These are phyloP conservation scores for Nannobrachium achirus DNA, from an alignment of 2,113 vertebrate species.

Conservation along the genomic window DNA sequence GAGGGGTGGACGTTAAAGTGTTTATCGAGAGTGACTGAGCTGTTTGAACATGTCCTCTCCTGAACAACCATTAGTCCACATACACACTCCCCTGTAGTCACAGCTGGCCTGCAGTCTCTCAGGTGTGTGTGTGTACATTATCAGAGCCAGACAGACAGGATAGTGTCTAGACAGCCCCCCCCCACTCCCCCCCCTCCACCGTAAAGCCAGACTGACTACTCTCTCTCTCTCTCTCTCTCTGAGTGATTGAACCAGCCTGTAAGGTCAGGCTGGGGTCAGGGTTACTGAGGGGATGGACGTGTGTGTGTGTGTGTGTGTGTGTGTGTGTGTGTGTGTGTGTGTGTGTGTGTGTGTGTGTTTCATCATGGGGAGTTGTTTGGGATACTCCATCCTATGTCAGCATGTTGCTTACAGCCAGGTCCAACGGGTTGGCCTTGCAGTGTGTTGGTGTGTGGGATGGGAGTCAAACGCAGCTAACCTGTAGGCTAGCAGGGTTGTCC, in stretches of 20 bases:
- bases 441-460: no score
- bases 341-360: background rate
- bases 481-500: no score
- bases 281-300: conserved; percentile 23
- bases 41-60: conserved; percentile 35
- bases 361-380: no score
- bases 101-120: conserved; percentile 30
- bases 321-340: background rate
- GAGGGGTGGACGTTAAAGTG: conserved; percentile 36
- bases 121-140: conserved; percentile 56
- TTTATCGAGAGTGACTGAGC: conserved; percentile 24
- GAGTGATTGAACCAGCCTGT: conserved; percentile 60
- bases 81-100: conserved; percentile 1
- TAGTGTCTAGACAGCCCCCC: conserved; percentile 61
- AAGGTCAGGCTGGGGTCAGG: conserved; percentile 61
- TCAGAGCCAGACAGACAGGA: conserved; percentile 69
- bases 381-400: no score
- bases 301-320: conserved; percentile 10
- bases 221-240: conserved; percentile 39
- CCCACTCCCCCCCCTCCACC: conserved; percentile 22
- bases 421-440: no score
- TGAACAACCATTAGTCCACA: conserved; percentile 5
- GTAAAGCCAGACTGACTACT: conserved; percentile 58
- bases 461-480: no score
- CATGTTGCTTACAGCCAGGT: no score